Conservation (phyloP, 2,113 vertebrate species). For the Thryonomys swinderianus region DNA sequence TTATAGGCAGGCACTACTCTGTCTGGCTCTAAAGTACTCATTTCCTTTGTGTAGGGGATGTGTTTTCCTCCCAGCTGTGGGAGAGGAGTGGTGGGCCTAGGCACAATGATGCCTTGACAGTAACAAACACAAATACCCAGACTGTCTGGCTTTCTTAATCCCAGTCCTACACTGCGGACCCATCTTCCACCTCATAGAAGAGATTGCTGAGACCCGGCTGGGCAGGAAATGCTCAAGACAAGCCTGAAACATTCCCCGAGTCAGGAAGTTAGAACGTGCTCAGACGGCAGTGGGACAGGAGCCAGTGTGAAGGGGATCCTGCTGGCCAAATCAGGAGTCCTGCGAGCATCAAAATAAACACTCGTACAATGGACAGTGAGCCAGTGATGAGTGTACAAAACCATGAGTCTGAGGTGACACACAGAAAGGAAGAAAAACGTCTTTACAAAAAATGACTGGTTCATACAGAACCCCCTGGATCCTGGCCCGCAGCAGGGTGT, state of each 20-base stretch:
- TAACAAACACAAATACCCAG: neutral
- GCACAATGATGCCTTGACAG: neutral
- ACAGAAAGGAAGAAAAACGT: neutral
- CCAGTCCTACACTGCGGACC: neutral
- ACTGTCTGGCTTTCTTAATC: neutral
- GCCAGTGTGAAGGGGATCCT: neutral
- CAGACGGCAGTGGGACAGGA: neutral
- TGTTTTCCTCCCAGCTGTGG: neutral
- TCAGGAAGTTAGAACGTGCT: neutral
- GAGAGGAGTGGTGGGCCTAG: neutral
- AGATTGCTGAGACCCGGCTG: neutral
- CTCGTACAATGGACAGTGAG: too few relatives aligned
- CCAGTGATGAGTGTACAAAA: neutral
- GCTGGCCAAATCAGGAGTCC: neutral
- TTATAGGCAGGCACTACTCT: neutral
- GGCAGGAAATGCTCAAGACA: neutral
- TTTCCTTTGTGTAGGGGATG: neutral
- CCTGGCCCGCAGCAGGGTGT: neutral
- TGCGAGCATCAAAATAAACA: neutral
- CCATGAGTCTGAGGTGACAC: neutral
- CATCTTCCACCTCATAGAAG: neutral
- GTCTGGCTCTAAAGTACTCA: neutral
- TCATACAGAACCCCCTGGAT: neutral
- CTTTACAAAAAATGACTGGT: neutral
- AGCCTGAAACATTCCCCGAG: neutral